Evolutionary conservation across 1,140 invertebrate species (phyloP), one percentile per base, ranked within the genome.

Genomic region (Tetragnatha versicolor): DNA sequence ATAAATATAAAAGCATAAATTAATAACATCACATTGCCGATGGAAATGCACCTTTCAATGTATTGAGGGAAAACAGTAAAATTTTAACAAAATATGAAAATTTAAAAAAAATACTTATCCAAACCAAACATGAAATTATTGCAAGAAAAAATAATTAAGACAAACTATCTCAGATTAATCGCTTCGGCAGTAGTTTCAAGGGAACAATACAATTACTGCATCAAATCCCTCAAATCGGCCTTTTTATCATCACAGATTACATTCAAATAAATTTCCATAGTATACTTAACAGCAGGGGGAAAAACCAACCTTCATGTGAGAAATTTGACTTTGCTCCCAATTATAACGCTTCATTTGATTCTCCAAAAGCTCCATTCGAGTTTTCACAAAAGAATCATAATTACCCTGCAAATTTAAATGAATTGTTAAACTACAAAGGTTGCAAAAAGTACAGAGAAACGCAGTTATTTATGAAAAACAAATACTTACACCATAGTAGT

Each of bases 291-390:
- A 7, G 4, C 3, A 35, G 2, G 7, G 22, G 20, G 5, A 20
- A 17, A 68, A 29, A 79, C 80, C 81, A 85, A 93, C 92, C 90
- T 99, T 99, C 98, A 99, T 99, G 84, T 99, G 94, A 77, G 95
- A 89, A 66, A 99, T 99, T 87, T 99, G 97, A 88, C 98, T 96
- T 86, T 99, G 98, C 87, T 99, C 97, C 98, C 97, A 99, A 82
- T 98, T 96, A 85, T 99, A 99, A 82, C 97, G 94, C 85, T 99
- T 99, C 89, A 93, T 95, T 87, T 99, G 98, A 87, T 99, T 99
- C 86, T 99, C 98, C 69, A 98, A 88, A 80, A 98, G 88, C 86
- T 99, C 98, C 88, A 94, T 89, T 76, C 97, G 88, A 2, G 96
- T 98, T 80, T 92, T 90, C 4, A 98, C 90, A 85, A 99, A 99